Percentiles rank a stretch among this genome's conserved stretches.
phyloP scores from a whole-genome alignment of 2,113 vertebrate genomes.

The Muntiacus reevesi region DNA sequence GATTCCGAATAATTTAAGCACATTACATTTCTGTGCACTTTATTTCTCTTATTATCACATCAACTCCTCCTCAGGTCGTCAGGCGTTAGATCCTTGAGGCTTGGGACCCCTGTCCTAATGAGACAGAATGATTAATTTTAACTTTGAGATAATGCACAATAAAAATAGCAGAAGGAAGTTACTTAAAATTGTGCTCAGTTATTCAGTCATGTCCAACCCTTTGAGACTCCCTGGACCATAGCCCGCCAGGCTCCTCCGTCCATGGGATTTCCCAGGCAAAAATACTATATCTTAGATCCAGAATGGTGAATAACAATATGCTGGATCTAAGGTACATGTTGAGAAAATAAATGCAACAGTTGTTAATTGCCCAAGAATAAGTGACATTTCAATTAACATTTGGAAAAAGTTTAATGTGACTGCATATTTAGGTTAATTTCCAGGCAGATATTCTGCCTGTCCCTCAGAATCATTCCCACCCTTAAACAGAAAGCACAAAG shows the following conservation, averaged over 20 bases:
- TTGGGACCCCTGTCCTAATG: not conserved
- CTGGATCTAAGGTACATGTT: not conserved
- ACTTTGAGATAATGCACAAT: not conserved
- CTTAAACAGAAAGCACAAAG: not conserved
- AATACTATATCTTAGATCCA: not conserved
- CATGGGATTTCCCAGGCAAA: not conserved
- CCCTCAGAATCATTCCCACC: not conserved
- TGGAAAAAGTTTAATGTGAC: not conserved
- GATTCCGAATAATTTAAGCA: not conserved
- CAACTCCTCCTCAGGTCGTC: not conserved
- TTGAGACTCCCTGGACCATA: not conserved
- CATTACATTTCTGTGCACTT: not conserved
- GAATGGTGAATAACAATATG: not conserved
- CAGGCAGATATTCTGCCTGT: not conserved
- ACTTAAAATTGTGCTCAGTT: not conserved
- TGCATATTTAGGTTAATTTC: not conserved
- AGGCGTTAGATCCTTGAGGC: not conserved
- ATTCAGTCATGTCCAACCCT: not conserved
- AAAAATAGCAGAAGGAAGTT: not conserved
- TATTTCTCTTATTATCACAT: not conserved
- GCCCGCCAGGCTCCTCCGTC: not conserved
- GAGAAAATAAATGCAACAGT: not conserved
- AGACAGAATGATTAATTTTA: not conserved
- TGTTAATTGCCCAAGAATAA: not conserved
- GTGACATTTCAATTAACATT: not conserved